Evolutionary conservation across 2,888 invertebrate species (phyloP).

Genomic region (Volucella inanis): DNA sequence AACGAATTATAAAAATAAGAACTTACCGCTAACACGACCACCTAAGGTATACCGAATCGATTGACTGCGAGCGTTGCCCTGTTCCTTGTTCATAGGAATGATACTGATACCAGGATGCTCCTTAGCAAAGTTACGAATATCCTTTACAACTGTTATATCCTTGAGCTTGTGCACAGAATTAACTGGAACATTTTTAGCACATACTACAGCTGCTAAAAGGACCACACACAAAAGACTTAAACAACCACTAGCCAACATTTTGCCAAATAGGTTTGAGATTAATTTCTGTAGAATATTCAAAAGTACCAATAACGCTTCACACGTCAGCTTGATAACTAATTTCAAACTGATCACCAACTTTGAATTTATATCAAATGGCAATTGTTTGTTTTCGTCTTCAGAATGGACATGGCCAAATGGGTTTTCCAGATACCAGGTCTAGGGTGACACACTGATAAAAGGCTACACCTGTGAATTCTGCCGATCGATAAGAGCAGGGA

Average conservation of each 20-base stretch:
- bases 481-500: conserved; percentile 28
- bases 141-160: conserved; percentile 77
- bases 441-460: conserved; percentile 55
- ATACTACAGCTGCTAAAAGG: conserved; percentile 36
- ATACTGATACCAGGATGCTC: conserved; percentile 78
- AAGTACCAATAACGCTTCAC: background rate
- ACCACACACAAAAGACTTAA: conserved; percentile 40
- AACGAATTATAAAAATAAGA: background rate
- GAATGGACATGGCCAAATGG: conserved; percentile 50
- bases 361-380: conserved; percentile 60
- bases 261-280: conserved; percentile 18
- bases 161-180: conserved; percentile 31
- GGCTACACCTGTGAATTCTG: conserved; percentile 40
- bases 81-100: conserved; percentile 77
- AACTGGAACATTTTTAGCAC: conserved; percentile 36
- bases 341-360: conserved; percentile 14
- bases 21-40: conserved; percentile 78
- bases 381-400: conserved; percentile 36
- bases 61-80: conserved; percentile 63
- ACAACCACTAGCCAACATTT: conserved; percentile 38
- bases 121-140: conserved; percentile 78
- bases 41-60: conserved; percentile 80
- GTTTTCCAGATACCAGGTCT: conserved; percentile 49
- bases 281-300: background rate
- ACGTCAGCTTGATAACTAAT: conserved; percentile 50